A percentile compares a stretch with the other conserved stretches of the same genome.
phyloP scores from a whole-genome alignment of 2,888 invertebrate species.

The Hydrotaea cyrtoneurina region DNA sequence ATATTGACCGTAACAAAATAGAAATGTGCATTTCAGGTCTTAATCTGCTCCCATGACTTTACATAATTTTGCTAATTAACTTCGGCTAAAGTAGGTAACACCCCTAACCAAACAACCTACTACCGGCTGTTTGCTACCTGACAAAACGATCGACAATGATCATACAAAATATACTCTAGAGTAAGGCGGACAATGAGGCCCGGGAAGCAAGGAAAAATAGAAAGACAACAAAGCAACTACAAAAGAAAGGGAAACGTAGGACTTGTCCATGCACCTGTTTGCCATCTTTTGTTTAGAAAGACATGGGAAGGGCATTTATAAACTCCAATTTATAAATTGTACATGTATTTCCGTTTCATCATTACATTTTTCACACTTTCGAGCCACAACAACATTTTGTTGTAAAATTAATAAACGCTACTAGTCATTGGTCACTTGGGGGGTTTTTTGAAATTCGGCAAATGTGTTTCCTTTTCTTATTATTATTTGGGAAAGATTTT shows the following conservation, averaged over 20 bases:
- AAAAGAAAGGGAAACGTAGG: background rate
- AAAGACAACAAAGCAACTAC: background rate
- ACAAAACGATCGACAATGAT: conserved; percentile 15
- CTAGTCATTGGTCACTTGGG: too few relatives aligned
- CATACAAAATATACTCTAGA: too few relatives aligned
- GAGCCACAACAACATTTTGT: too few relatives aligned
- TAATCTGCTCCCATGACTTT: conserved; percentile 35
- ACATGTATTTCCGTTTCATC: too few relatives aligned
- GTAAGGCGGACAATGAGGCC: background rate
- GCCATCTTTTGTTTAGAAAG: background rate
- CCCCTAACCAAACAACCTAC: conserved; percentile 16
- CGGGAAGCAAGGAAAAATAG: background rate
- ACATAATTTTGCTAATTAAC: conserved; percentile 57
- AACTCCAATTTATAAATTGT: too few relatives aligned
- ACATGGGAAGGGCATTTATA: background rate
- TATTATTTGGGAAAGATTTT: too few relatives aligned
- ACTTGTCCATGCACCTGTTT: background rate
- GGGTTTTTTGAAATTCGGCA: too few relatives aligned
- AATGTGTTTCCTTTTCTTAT: too few relatives aligned
- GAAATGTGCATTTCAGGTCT: conserved; percentile 8
- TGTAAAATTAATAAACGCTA: too few relatives aligned
- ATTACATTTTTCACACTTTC: too few relatives aligned
- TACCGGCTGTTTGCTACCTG: conserved; percentile 47
- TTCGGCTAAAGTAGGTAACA: conserved; percentile 51
- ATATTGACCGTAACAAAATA: background rate